Evolutionary conservation across 2,113 vertebrate genomes (phyloP).

Genomic region (Nycticebus coucang): DNA sequence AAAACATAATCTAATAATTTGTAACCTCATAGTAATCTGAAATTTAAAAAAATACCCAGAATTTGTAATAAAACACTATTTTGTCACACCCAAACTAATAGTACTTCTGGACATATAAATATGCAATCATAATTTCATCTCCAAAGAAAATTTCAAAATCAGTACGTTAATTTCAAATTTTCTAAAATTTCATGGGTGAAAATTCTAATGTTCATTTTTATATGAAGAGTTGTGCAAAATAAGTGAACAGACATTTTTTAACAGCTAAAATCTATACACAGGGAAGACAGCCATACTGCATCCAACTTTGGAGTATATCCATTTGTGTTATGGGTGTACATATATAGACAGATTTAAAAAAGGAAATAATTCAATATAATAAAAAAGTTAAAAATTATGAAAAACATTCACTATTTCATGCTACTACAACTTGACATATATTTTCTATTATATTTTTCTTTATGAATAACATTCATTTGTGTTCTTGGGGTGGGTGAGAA

Average conservation of each 20-base stretch:
- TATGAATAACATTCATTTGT: background rate
- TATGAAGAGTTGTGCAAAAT: background rate
- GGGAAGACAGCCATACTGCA: background rate
- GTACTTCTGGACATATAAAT: background rate
- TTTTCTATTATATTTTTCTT: conserved; percentile 1
- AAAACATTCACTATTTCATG: background rate
- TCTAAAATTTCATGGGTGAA: background rate
- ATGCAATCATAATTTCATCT: conserved; percentile 11
- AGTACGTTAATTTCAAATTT: conserved; percentile 17
- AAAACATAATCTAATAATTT: too few species aligned
- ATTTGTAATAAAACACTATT: background rate
- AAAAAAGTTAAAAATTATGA: background rate
- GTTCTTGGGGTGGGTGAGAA: background rate
- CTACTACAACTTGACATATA: background rate
- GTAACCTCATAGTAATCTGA: too few species aligned
- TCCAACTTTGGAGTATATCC: background rate
- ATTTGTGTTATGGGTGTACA: background rate
- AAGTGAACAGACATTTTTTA: background rate
- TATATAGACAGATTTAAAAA: background rate
- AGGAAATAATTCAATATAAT: background rate
- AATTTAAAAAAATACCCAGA: background rate
- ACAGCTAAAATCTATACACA: background rate
- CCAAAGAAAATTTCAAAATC: background rate
- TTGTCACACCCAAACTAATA: background rate
- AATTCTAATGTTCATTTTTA: background rate